Conservation (phyloP, 2,797 vertebrate species). For the Cossypha dichroa region DNA sequence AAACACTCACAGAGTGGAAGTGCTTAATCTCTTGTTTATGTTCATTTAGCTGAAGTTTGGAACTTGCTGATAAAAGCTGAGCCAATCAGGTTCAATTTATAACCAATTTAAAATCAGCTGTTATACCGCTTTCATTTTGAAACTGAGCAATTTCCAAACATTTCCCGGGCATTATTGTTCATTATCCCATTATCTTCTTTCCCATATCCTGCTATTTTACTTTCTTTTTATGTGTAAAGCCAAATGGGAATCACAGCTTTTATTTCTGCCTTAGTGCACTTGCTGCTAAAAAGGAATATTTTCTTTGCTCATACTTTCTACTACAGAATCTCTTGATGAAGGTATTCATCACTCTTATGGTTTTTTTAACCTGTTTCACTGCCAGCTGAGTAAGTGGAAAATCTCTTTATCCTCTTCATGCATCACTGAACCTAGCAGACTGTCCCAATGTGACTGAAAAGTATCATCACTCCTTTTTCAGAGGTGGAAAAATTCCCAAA, state of each 20-base stretch:
- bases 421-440: neutral
- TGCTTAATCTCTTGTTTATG: neutral
- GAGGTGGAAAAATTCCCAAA: conserved; percentile 15
- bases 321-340: neutral
- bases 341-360: neutral
- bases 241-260: neutral
- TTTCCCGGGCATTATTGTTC: neutral
- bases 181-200: neutral
- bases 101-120: neutral
- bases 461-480: conserved; percentile 16
- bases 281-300: neutral
- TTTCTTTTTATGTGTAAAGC: neutral
- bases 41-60: neutral
- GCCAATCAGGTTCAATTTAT: neutral
- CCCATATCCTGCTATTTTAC: neutral
- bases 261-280: neutral
- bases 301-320: neutral
- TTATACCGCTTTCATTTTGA: neutral
- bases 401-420: neutral
- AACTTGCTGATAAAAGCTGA: neutral
- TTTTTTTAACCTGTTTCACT: neutral
- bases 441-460: conserved; percentile 9
- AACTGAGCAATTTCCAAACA: neutral
- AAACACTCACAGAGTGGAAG: neutral
- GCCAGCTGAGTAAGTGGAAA: conserved; percentile 27